phyloP scores from a whole-genome alignment of 2,888 invertebrate species.

The Tridacna crocea region DNA sequence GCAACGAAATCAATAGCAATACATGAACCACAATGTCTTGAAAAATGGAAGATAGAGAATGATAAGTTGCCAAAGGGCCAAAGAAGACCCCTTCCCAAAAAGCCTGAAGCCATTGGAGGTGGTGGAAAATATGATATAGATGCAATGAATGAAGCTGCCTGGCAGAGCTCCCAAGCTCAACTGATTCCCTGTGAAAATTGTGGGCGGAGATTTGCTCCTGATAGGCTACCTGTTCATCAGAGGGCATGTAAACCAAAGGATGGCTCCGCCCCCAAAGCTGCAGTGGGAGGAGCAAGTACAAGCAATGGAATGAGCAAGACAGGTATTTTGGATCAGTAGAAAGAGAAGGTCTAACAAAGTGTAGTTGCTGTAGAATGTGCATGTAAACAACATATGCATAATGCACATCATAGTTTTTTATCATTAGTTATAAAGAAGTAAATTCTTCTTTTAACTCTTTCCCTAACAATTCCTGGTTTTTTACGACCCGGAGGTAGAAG shows the following conservation, averaged over 20 bases:
- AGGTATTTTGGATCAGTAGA: not conserved
- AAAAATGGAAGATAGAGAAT: slow-evolving; percentile 88
- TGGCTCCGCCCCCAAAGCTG: slow-evolving; percentile 40
- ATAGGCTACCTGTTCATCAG: slow-evolving; percentile 88
- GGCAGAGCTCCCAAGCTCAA: slow-evolving; percentile 86
- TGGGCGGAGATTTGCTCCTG: slow-evolving; percentile 89
- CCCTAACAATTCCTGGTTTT: no score
- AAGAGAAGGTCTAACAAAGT: no score
- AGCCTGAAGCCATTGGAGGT: slow-evolving; percentile 84
- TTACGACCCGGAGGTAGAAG: no score
- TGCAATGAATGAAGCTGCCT: slow-evolving; percentile 86
- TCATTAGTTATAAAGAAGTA: no score
- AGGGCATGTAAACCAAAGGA: slow-evolving; percentile 85
- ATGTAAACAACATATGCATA: no score
- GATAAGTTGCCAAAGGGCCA: slow-evolving; percentile 86
- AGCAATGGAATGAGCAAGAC: slow-evolving; percentile 3
- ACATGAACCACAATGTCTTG: slow-evolving; percentile 89
- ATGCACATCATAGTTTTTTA: no score
- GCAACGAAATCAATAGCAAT: slow-evolving; percentile 88
- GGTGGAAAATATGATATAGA: slow-evolving; percentile 84
- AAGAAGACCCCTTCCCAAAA: slow-evolving; percentile 86
- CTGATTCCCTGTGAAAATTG: slow-evolving; percentile 85
- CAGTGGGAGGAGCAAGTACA: slow-evolving; percentile 10
- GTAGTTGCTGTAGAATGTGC: no score
- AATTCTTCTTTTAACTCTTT: no score